phyloP scores from a whole-genome alignment of 2,113 vertebrate species.

The Echinops telfairi region DNA sequence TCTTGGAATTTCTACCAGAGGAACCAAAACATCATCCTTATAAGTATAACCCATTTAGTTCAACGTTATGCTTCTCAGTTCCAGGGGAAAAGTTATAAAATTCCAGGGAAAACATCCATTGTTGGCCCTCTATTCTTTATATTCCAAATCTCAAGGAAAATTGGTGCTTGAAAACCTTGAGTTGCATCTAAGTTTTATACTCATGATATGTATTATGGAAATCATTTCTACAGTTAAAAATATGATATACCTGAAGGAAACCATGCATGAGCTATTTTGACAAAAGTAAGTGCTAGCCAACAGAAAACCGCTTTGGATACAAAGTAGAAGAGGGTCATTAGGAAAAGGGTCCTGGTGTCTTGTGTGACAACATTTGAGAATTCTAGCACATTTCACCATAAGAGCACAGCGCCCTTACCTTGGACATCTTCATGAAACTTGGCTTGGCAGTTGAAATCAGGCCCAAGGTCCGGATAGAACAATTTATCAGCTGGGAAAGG shows the following conservation, averaged over 20 bases:
- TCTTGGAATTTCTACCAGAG: slow-evolving; percentile 17
- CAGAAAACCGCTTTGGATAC: slow-evolving; percentile 10
- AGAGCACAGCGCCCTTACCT: slow-evolving; percentile 85
- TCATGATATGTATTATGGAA: not conserved
- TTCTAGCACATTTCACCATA: not conserved
- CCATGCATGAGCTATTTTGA: too few species aligned
- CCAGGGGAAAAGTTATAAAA: not conserved
- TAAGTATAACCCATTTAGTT: slow-evolving; percentile 2
- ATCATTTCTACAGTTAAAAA: not conserved
- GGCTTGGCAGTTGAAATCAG: slow-evolving; percentile 94
- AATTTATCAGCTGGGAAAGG: slow-evolving; percentile 95
- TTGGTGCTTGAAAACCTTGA: not conserved
- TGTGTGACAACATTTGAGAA: slow-evolving; percentile 36
- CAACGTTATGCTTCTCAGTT: not conserved
- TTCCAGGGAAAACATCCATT: not conserved
- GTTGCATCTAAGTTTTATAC: slow-evolving; percentile 9
- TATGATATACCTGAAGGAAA: slow-evolving; percentile 37
- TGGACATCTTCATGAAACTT: slow-evolving; percentile 94
- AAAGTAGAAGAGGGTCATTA: not conserved
- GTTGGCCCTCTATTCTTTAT: not conserved
- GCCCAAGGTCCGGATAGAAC: slow-evolving; percentile 93
- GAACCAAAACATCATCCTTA: not conserved
- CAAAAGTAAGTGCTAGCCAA: not conserved
- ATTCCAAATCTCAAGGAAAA: slow-evolving; percentile 19
- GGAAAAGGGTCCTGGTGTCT: not conserved